phyloP scores from a whole-genome alignment of 2,113 vertebrate genomes.

The Garra rufa region DNA sequence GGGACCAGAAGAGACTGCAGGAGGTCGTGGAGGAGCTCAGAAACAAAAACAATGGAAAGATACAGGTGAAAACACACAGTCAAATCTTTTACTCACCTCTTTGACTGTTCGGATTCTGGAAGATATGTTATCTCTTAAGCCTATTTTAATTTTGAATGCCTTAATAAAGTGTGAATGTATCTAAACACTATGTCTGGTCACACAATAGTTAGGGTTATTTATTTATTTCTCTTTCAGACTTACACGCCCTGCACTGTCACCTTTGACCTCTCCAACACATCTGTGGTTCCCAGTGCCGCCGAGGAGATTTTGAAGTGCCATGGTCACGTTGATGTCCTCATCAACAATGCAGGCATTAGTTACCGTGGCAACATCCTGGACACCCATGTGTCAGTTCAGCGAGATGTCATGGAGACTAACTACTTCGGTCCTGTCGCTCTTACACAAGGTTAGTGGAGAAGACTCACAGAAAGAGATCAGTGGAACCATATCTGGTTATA shows the following conservation, averaged over 20 bases:
- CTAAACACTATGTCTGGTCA: not conserved
- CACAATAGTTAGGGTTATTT: not conserved
- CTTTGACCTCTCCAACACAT: constrained; percentile 86
- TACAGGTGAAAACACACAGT: constrained; percentile 59
- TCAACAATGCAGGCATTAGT: constrained; percentile 96
- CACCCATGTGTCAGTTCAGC: constrained; percentile 86
- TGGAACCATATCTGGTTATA: not conserved
- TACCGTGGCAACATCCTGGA: constrained; percentile 88
- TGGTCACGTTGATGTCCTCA: constrained; percentile 88
- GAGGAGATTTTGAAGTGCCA: constrained; percentile 84
- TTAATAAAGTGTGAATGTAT: not conserved
- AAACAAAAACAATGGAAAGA: constrained; percentile 35
- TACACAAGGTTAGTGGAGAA: constrained; percentile 85
- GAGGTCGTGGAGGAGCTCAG: constrained; percentile 81
- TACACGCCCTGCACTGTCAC: constrained; percentile 79
- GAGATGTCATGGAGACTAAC: constrained; percentile 92
- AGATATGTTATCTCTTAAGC: not conserved
- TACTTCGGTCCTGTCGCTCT: constrained; percentile 94
- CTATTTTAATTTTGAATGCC: too few species aligned
- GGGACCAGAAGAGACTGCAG: constrained; percentile 80
- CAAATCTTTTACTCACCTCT: too few species aligned
- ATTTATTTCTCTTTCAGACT: constrained; percentile 65
- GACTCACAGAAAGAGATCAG: not conserved
- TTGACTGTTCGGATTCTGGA: not conserved
- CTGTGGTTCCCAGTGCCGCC: constrained; percentile 73